phyloP scores from a whole-genome alignment of 2,113 vertebrate genomes.

The Piaya cayana region DNA sequence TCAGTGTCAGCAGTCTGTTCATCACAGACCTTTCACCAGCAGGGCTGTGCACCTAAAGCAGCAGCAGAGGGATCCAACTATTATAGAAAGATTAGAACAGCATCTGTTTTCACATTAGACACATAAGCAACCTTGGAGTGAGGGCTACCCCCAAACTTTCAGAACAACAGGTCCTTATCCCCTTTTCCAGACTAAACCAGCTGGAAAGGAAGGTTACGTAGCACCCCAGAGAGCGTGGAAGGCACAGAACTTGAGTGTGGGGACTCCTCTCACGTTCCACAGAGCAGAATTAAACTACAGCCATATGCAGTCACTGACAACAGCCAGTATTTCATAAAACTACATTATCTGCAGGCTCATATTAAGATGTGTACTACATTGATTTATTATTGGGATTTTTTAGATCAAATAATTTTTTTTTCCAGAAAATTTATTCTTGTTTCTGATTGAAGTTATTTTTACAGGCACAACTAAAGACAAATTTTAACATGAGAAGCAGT shows the following conservation, averaged over 20 bases:
- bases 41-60: neutral
- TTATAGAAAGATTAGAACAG: neutral
- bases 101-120: neutral
- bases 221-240: accelerated
- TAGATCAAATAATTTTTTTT: neutral
- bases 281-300: neutral
- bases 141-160: neutral
- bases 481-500: neutral
- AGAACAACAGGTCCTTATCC: neutral
- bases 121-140: accelerated
- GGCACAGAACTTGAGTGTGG: neutral
- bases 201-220: neutral
- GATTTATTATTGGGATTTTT: neutral
- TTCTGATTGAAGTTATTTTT: neutral
- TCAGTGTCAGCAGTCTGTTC: accelerated
- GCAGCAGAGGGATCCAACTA: neutral
- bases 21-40: neutral
- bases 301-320: neutral
- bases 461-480: neutral
- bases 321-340: neutral
- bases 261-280: neutral
- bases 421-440: neutral
- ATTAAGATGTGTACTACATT: neutral
- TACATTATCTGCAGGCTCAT: neutral
- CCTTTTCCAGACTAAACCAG: neutral